Conservation (phyloP, 2,113 vertebrate genomes). For the Megaceryle maxima region DNA sequence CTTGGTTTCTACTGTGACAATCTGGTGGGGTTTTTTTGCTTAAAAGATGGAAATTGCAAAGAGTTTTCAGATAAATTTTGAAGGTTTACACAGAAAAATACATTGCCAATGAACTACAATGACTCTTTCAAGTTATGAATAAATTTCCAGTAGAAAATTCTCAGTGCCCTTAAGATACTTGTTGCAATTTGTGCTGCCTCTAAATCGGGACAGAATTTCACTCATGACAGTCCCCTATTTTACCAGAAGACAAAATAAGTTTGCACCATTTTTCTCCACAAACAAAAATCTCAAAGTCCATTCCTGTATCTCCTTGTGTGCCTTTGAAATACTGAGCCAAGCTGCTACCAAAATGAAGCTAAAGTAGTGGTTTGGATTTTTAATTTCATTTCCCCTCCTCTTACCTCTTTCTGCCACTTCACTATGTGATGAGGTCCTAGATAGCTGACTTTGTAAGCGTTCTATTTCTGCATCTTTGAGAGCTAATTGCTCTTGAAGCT, state of each 20-base stretch:
- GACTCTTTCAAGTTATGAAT: not conserved
- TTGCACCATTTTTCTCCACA: not conserved
- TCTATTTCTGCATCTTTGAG: constrained; percentile 93
- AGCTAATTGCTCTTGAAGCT: constrained; percentile 90
- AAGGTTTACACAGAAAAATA: not conserved
- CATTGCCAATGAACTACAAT: not conserved
- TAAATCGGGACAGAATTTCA: not conserved
- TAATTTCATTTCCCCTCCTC: not conserved
- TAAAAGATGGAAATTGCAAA: not conserved
- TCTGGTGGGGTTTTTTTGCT: not conserved
- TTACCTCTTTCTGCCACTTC: constrained; percentile 90
- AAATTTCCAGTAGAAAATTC: not conserved
- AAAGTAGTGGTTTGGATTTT: not conserved
- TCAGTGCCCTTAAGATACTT: not conserved
- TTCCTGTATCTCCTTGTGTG: not conserved
- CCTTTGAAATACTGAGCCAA: not conserved
- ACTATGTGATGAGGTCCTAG: constrained; percentile 76
- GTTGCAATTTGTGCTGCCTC: not conserved
- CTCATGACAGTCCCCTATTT: not conserved
- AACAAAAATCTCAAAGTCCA: not conserved
- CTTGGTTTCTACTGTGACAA: not conserved
- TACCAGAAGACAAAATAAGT: not conserved
- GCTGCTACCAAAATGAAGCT: not conserved
- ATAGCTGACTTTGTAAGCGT: constrained; percentile 87
- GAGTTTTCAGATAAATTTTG: not conserved